phyloP scores from a whole-genome alignment of 2,888 invertebrate genomes.

The Caenorhabditis parvicauda region DNA sequence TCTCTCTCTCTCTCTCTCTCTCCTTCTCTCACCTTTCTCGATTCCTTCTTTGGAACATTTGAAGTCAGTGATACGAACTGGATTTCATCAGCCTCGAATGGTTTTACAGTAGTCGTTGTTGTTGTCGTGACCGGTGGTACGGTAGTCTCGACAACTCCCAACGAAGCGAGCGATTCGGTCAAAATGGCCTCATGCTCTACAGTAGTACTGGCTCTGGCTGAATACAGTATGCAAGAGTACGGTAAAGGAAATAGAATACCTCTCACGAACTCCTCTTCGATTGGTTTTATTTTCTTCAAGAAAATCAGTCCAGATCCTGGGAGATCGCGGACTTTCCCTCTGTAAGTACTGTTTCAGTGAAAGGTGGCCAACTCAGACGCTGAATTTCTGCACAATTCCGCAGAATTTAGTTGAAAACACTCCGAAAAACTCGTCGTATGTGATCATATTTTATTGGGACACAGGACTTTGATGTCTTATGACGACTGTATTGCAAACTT shows the following conservation, averaged over 20 bases:
- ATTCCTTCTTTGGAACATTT: not conserved
- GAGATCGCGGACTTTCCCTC: slow-evolving; percentile 32
- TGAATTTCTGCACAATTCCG: not conserved
- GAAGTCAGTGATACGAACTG: not conserved
- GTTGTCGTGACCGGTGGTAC: not conserved
- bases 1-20: slow-evolving; percentile 1
- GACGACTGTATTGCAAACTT: too few species aligned
- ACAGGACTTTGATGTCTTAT: too few species aligned
- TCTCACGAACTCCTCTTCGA: slow-evolving; percentile 15
- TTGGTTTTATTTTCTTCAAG: slow-evolving; percentile 34
- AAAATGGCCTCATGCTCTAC: not conserved
- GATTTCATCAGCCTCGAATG: not conserved
- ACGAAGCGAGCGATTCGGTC: too few species aligned
- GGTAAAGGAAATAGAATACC: not conserved
- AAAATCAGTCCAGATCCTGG: slow-evolving; percentile 38
- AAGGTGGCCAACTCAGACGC: not conserved
- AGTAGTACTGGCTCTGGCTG: not conserved
- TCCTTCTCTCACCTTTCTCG: not conserved
- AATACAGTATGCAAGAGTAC: not conserved
- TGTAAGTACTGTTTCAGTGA: slow-evolving; percentile 1
- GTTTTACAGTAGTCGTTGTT: not conserved
- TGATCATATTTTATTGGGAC: too few species aligned
- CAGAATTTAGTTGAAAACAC: too few species aligned
- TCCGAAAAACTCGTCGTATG: too few species aligned
- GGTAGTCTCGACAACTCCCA: too few species aligned